Evolutionary conservation across 1,140 invertebrate genomes (phyloP), one percentile per base, ranked within the genome.

Genomic region (Lutraria rhynchaena): DNA sequence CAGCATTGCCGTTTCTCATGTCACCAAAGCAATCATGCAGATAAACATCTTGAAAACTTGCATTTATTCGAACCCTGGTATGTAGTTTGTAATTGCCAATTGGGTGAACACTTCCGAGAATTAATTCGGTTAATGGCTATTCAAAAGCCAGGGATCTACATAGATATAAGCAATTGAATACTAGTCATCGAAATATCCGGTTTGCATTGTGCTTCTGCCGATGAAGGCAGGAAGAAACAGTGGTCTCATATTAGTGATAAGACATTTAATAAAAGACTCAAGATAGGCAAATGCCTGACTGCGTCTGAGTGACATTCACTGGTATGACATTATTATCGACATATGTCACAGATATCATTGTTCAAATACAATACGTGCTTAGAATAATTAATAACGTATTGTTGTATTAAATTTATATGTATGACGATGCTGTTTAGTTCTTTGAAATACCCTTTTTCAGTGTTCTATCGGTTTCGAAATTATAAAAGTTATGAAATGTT

Each of bases 211-310:
- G 1, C 33, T 58, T 27, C 55, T 58, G 9, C 55, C 33, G 27
- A 58, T 24, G 17, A 58, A 33, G 31, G 29, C 57, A 35, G 57
- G 57, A 1, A 60, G 57, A 60, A 60, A 60, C 57, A 60, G 31
- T 35, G 57, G 57, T 60, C 57, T 60, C 31, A 60, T 60, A 35
- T 60, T 35, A 35, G 57, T 33, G 19, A 60, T 60, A 33, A 60
- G 37, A 60, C 55, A 57, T 29, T 29, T 57, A 57, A 57, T 27
- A 57, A 57, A 57, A 57, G 24, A 57, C 22, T 17, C 3, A 57
- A 57, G 55, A 57, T 57, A 29, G 55, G 11, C 55, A 57, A 57
- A 57, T 57, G 24, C 55, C 9, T 58, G 55, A 29, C 24, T 53
- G 55, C 55, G n/a, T 17, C 27, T 27, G 55, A 27, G 35, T 37